Conservation (phyloP, 2,797 vertebrate genomes). For the Carcharodon carcharias region DNA sequence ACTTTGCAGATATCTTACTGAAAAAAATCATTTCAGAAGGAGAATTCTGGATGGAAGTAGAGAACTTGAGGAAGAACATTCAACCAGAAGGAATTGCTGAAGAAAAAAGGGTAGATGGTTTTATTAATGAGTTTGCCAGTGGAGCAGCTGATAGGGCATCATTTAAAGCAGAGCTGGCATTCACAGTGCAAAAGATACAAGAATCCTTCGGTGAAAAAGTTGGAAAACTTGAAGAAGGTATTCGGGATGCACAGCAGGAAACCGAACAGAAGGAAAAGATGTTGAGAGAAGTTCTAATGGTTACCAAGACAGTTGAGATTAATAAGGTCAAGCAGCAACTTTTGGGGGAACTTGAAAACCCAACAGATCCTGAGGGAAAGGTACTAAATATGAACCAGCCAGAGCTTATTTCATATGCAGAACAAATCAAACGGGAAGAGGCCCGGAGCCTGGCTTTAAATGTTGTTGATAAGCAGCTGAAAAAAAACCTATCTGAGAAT, state of each 20-base stretch:
- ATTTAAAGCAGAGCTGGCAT: slow-evolving; percentile 77
- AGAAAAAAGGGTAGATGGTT: slow-evolving; percentile 43
- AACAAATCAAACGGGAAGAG: slow-evolving; percentile 60
- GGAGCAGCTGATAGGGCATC: slow-evolving; percentile 54
- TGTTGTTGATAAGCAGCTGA: slow-evolving; percentile 57
- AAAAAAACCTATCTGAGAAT: slow-evolving; percentile 43
- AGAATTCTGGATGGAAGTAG: slow-evolving; percentile 75
- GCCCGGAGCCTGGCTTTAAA: slow-evolving; percentile 52
- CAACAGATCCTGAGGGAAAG: slow-evolving; percentile 46
- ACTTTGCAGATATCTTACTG: slow-evolving; percentile 70
- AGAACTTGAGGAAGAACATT: slow-evolving; percentile 61
- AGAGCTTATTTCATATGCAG: slow-evolving; percentile 60
- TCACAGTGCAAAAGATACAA: slow-evolving; percentile 71
- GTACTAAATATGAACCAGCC: slow-evolving; percentile 47
- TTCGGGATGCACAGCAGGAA: slow-evolving; percentile 64
- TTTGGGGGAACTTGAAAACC: slow-evolving; percentile 56
- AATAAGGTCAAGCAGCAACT: slow-evolving; percentile 68
- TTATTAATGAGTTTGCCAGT: slow-evolving; percentile 45
- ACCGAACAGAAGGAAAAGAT: slow-evolving; percentile 69
- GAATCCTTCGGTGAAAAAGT: slow-evolving; percentile 72
- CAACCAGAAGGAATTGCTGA: slow-evolving; percentile 42
- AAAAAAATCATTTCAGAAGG: slow-evolving; percentile 80
- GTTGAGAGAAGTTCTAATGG: slow-evolving; percentile 66
- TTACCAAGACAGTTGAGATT: slow-evolving; percentile 65
- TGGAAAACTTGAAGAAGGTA: slow-evolving; percentile 68